These are phyloP conservation scores for Festucalex cinctus DNA, from an alignment of 2,113 vertebrate species.

Conservation along the genomic window DNA sequence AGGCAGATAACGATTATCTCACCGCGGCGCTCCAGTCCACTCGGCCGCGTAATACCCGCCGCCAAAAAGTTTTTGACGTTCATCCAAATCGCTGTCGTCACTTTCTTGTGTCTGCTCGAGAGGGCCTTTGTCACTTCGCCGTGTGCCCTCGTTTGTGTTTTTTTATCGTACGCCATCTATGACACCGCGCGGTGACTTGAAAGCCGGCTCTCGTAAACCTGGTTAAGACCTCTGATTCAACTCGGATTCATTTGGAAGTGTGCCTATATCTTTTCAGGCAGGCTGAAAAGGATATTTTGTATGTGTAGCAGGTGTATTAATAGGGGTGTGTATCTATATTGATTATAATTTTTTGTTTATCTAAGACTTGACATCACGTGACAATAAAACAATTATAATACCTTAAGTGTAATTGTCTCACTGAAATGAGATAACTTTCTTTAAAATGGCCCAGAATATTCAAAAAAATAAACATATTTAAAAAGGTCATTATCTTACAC, in stretches of 20 bases:
- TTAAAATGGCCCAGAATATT: too few relatives aligned
- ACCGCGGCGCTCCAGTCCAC: slow-evolving; percentile 59
- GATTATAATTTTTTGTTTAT: too few relatives aligned
- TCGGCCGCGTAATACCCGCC: slow-evolving; percentile 68
- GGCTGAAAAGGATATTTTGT: too few relatives aligned
- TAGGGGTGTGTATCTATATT: too few relatives aligned
- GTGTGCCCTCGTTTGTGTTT: slow-evolving; percentile 38
- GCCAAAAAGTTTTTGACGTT: slow-evolving; percentile 64
- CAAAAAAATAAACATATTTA: too few relatives aligned
- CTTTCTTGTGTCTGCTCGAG: slow-evolving; percentile 45
- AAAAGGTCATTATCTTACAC: too few relatives aligned
- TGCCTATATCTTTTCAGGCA: neutral
- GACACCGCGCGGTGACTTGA: slow-evolving; percentile 16
- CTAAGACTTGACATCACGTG: too few relatives aligned
- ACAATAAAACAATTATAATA: too few relatives aligned
- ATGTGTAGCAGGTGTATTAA: too few relatives aligned
- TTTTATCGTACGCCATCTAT: slow-evolving; percentile 32
- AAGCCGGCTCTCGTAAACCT: slow-evolving; percentile 7
- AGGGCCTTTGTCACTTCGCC: slow-evolving; percentile 45
- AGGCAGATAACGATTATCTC: slow-evolving; percentile 73
- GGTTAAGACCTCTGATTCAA: neutral
- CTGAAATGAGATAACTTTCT: too few relatives aligned
- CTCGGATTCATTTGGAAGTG: neutral
- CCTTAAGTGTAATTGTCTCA: too few relatives aligned
- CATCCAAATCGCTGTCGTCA: slow-evolving; percentile 55